Conservation (phyloP, 2,888 invertebrate genomes). For the Dione juno region DNA sequence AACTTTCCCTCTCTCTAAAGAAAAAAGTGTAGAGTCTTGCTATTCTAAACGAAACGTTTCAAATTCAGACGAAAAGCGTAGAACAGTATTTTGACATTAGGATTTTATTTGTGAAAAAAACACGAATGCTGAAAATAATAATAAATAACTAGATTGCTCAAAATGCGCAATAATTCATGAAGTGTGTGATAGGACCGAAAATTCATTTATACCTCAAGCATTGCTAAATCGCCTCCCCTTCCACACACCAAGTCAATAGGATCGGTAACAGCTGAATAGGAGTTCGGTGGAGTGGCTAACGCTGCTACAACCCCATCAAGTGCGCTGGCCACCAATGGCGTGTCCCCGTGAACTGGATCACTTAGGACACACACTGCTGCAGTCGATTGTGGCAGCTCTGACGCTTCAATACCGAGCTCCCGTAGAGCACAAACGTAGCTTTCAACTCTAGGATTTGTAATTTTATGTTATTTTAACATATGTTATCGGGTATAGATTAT, state of each 20-base stretch:
- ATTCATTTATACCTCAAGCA: constrained; percentile 85
- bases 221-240: constrained; percentile 89
- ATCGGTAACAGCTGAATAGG: constrained; percentile 90
- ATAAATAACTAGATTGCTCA: too few relatives aligned
- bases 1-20: too few relatives aligned
- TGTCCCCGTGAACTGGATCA: constrained; percentile 83
- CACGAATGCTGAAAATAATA: too few relatives aligned
- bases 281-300: constrained; percentile 90
- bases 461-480: background rate
- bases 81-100: too few relatives aligned
- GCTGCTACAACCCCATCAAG: constrained; percentile 78
- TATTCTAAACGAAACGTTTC: too few relatives aligned
- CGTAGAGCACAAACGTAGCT: constrained; percentile 88
- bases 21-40: too few relatives aligned
- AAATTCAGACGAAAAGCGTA: too few relatives aligned
- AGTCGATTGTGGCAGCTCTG: constrained; percentile 63
- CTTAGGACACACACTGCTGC: constrained; percentile 73
- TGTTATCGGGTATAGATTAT: too few relatives aligned
- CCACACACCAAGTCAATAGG: constrained; percentile 92
- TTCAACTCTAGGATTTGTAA: constrained; percentile 68
- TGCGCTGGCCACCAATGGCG: constrained; percentile 67
- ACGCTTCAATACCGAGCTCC: constrained; percentile 85
- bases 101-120: too few relatives aligned
- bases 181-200: too few relatives aligned
- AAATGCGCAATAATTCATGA: too few relatives aligned